Conservation (phyloP, 1,140 invertebrate genomes). For the Drosophila sturtevanti region DNA sequence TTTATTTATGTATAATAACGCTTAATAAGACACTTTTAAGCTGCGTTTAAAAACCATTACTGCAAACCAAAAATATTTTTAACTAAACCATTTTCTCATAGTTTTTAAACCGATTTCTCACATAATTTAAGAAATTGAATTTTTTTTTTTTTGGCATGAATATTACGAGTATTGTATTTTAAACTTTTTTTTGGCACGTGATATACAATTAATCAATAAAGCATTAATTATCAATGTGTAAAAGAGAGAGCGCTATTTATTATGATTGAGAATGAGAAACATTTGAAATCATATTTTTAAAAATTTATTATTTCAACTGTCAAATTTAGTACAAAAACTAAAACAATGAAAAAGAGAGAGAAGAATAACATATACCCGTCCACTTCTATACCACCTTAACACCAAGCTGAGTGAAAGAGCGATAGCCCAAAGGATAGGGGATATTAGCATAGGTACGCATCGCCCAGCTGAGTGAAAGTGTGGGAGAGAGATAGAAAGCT, state of each 20-base stretch:
- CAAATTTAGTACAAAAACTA: not conserved
- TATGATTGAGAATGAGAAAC: not conserved
- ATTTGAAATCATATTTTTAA: no score
- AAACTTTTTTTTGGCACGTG: not conserved
- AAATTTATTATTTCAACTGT: not conserved
- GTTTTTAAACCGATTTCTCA: not conserved
- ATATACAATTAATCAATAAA: not conserved
- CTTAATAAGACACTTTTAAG: not conserved
- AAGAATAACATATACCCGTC: not conserved
- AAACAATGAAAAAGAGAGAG: not conserved
- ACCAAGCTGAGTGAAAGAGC: not conserved
- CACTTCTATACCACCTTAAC: not conserved
- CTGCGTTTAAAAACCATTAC: not conserved
- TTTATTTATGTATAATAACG: not conserved
- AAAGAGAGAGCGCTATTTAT: not conserved
- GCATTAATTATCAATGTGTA: not conserved
- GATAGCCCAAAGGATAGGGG: not conserved
- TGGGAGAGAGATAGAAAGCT: no score
- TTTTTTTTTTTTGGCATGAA: not conserved
- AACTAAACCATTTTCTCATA: not conserved
- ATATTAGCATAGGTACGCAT: no score
- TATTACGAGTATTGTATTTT: not conserved
- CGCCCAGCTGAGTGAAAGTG: no score
- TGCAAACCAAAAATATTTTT: not conserved
- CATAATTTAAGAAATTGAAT: not conserved